Base-by-base conservation (phyloP, 2,113 vertebrate genomes). In the Arenaria interpres region DNA sequence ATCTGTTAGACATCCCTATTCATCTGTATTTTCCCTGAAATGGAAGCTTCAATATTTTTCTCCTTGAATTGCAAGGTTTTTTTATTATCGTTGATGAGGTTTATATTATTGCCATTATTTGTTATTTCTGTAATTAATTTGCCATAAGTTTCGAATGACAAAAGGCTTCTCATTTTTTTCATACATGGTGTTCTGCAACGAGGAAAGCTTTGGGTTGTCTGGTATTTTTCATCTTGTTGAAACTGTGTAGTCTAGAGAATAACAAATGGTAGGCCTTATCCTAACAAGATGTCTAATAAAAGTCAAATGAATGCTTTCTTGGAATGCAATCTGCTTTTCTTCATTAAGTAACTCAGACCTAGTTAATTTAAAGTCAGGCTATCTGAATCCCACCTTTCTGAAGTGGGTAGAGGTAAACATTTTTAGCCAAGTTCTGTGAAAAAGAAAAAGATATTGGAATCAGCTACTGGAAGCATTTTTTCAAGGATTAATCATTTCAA, bases 111-210 rank as follows among this genome's bases (percentile, higher is more conserved):
- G 6, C 1, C 4, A 39, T 71, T 72, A 28, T 43, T 71, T 35
- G 2, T 75, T 57, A 56, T 67, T 86, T 62, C 21, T 79, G 3
- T 67, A 48, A 79, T 18, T 4, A 25, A 63, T 80, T 87, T 75
- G 3, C 2, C n/a, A 53, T 16, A 24, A 63, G 3, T 67, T 63
- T 87, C 7, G 18, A 72, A 76, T 25, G 6, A 80, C 28, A 91
- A 91, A 57, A 53, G 2, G 2, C 1, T 48, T 75, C 10, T 2
- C 3, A 30, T 68, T 80, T 59, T 48, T 79, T 71, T 56, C 12
- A 18, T 37, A 35, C 5, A n/a, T 9, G 2, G 1, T 14, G 0
- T 45, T 88, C 45, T 51, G 6, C 20, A 39, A 21, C 14, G 13
- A 64, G 28, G 28, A 83, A 76, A 64, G n/a, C 37, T 33, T 50